Evolutionary conservation across 2,113 vertebrate species (phyloP).

Genomic region (Cyanistes caeruleus): DNA sequence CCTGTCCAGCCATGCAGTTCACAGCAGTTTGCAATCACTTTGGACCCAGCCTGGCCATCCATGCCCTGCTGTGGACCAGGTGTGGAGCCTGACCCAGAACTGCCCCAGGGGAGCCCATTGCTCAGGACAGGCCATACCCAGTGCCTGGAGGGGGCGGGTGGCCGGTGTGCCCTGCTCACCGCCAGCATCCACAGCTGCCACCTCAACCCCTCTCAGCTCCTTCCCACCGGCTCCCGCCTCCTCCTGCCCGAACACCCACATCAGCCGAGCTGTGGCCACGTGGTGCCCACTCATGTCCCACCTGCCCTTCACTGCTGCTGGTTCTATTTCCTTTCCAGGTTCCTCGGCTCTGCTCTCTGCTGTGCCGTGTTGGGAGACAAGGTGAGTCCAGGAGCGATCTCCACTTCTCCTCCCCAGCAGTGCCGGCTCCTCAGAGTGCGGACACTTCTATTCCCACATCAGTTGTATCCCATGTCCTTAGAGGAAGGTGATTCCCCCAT

Average conservation of each 20-base stretch:
- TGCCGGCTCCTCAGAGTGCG: accelerated
- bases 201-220: not conserved
- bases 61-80: not conserved
- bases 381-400: not conserved
- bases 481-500: not conserved
- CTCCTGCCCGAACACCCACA: not conserved
- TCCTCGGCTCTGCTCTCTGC: not conserved
- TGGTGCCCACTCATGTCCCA: not conserved
- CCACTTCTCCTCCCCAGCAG: accelerated
- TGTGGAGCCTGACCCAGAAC: not conserved
- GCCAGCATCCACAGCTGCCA: not conserved
- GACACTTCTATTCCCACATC: not conserved
- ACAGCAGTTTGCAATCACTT: accelerated
- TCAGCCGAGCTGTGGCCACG: accelerated
- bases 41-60: not conserved
- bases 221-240: not conserved
- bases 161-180: accelerated
- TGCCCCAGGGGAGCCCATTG: not conserved
- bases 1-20: not conserved
- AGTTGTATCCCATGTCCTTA: not conserved
- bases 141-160: not conserved
- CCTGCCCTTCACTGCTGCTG: not conserved
- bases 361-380: not conserved
- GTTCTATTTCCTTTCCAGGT: not conserved
- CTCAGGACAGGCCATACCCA: not conserved